Evolutionary conservation across 2,888 invertebrate genomes (phyloP).

Genomic region (Lagria hirta): DNA sequence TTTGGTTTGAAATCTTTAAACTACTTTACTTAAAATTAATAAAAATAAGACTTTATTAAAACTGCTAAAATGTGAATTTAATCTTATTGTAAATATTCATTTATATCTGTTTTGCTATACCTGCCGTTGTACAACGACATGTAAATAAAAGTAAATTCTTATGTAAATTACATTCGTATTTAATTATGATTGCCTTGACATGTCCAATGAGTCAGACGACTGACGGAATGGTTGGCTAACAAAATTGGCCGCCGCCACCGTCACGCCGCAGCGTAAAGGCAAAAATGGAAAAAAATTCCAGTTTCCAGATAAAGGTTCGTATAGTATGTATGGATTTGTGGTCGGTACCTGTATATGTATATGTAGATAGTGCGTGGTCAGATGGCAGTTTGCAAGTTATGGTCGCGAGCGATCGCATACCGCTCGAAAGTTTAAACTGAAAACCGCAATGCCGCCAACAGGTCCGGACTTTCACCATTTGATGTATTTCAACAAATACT

Average conservation of each 20-base stretch:
- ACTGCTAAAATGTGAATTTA: too few relatives aligned
- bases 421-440: constrained; percentile 46
- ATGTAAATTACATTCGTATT: constrained; percentile 20
- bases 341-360: constrained; percentile 42
- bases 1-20: too few relatives aligned
- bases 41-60: too few relatives aligned
- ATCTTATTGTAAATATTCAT: too few relatives aligned
- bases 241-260: constrained; percentile 1
- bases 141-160: constrained; percentile 15
- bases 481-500: too few relatives aligned
- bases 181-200: constrained; percentile 18
- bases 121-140: too few relatives aligned
- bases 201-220: constrained; percentile 17
- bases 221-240: constrained; percentile 6
- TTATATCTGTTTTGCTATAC: too few relatives aligned
- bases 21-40: too few relatives aligned
- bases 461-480: constrained; percentile 34
- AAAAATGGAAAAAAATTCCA: constrained; percentile 15
- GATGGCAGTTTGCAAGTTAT: constrained; percentile 51
- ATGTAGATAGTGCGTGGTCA: constrained; percentile 52
- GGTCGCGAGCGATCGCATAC: constrained; percentile 50
- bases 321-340: constrained; percentile 34
- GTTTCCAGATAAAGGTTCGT: constrained; percentile 14
- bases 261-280: background rate
- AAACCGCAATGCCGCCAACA: constrained; percentile 46